Evolutionary conservation across 2,113 vertebrate species (phyloP).

Genomic region (Microtus montanus): DNA sequence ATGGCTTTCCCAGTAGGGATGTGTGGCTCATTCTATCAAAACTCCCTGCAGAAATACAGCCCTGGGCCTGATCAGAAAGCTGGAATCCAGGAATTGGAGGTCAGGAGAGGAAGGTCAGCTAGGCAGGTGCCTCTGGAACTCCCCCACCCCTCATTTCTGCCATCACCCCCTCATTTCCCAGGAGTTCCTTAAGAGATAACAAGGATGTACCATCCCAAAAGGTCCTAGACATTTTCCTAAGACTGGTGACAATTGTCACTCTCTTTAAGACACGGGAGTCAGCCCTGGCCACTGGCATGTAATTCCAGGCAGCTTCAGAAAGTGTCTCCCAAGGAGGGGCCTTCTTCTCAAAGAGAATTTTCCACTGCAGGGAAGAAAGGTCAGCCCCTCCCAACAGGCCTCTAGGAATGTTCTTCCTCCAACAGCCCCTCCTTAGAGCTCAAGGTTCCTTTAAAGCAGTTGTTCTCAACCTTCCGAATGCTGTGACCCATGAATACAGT

Average conservation of each 20-base stretch:
- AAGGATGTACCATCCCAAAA: not conserved
- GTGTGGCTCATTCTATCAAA: not conserved
- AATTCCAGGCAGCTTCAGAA: not conserved
- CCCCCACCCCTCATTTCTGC: not conserved
- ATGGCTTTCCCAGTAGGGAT: not conserved
- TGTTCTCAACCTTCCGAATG: not conserved
- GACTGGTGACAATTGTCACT: not conserved
- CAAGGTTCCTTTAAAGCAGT: not conserved
- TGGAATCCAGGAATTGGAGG: not conserved
- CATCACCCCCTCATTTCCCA: not conserved
- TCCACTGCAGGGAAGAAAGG: not conserved
- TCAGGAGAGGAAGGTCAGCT: not conserved
- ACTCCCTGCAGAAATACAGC: not conserved
- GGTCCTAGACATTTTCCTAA: not conserved
- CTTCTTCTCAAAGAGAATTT: not conserved
- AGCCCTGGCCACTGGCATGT: not conserved
- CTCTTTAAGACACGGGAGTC: not conserved
- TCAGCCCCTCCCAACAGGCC: not conserved
- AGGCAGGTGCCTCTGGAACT: not conserved
- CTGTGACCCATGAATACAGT: not conserved
- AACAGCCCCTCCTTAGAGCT: not conserved
- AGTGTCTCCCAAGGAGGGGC: not conserved
- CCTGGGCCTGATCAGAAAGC: not conserved
- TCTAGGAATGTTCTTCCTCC: not conserved
- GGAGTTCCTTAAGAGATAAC: not conserved